Evolutionary conservation across 2,113 vertebrate genomes (phyloP).

Genomic region (Notarius lentiginosus): DNA sequence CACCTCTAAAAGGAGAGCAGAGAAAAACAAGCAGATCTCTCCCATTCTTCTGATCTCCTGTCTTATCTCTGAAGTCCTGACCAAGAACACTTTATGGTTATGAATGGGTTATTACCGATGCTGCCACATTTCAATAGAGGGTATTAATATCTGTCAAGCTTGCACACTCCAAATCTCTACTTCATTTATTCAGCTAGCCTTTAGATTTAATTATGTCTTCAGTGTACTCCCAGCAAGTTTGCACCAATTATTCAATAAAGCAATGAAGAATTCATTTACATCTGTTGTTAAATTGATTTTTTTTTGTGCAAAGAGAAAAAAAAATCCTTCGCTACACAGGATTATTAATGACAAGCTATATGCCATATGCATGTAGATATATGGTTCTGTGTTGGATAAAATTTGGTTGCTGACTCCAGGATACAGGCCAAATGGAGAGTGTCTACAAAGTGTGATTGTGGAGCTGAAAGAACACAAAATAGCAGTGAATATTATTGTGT

Average conservation of each 20-base stretch:
- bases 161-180: constrained; percentile 70
- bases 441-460: neutral
- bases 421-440: constrained; percentile 10
- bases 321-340: constrained; percentile 74
- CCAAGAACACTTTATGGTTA: constrained; percentile 37
- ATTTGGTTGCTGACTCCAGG: constrained; percentile 10
- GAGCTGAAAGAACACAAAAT: neutral
- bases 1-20: neutral
- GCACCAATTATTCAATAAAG: constrained; percentile 76
- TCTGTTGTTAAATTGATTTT: constrained; percentile 74
- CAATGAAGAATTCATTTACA: constrained; percentile 79
- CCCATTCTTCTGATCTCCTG: neutral
- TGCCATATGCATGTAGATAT: constrained; percentile 30
- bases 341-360: constrained; percentile 72
- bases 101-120: constrained; percentile 62
- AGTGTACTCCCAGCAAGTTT: constrained; percentile 72
- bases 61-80: constrained; percentile 26
- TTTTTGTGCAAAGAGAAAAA: constrained; percentile 71
- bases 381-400: neutral
- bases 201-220: constrained; percentile 79
- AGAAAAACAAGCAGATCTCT: neutral
- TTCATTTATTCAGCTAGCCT: constrained; percentile 74
- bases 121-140: constrained; percentile 58
- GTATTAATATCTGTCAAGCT: constrained; percentile 70
- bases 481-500: neutral